Base-by-base conservation (phyloP, 2,797 vertebrate species). In the Amphiprion clarkii region DNA sequence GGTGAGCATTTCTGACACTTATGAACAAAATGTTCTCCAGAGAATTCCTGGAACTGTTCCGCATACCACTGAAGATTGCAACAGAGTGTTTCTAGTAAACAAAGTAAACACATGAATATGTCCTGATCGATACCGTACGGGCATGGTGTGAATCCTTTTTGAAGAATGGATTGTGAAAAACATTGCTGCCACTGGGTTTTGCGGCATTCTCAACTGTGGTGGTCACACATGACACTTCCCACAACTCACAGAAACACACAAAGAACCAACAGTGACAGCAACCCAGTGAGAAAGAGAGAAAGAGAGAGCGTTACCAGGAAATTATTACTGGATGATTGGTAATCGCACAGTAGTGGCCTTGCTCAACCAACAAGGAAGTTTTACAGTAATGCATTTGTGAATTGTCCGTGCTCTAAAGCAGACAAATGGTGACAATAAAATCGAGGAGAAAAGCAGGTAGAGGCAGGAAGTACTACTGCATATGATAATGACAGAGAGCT, bases 291-390 rank as follows among this genome's bases (percentile, higher is more conserved):
- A 80, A 31, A 61, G 23, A 63, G 19, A 10, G 36, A 39, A 12
- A 25, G 16, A 42, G 42, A 61, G 53, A 19, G 44, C 4, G 33
- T 29, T 84, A 85, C 82, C 81, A 87, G 88, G 87, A 90, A 93
- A 80, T 56, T 29, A 46, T 68, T 16, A 69, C 69, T 74, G 52
- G 17, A 31, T 63, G 40, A 78, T 71, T 70, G n/a, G 67, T 68
- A 74, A 74, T 78, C 51, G 52, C 42, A 74, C 63, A 70, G 53
- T 78, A 62, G 33, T 46, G 23, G 17, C 59, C 54, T 78, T 81
- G 40, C 70, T 52, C 48, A 71, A 81, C 36, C 21, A 76, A 87
- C 60, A 77, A 85, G 85, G 88, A 92, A 79, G 86, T 86, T 53
- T 57, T 58, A 70, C 61, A 60, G 64, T 71, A 33, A 79, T 12